phyloP scores from a whole-genome alignment of 2,113 vertebrate species.

The zebrafish (Danio rerio) region GRCz12tu NC_133196.1:30248501-30249000 shows the following conservation, averaged over 20 bases:
- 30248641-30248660: constrained; percentile 37
- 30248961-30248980: no score
- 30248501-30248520: constrained; percentile 51
- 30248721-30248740: background rate
- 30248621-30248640: constrained; percentile 44
- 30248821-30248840: no score
- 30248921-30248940: no score
- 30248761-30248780: constrained; percentile 1
- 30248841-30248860: no score
- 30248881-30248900: no score
- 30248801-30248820: no score
- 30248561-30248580: constrained; percentile 54
- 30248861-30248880: no score
- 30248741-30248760: constrained; percentile 5
- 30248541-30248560: constrained; percentile 47
- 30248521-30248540: constrained; percentile 39
- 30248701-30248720: constrained; percentile 7
- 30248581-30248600: constrained; percentile 48
- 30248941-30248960: no score
- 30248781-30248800: no score
- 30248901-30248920: no score
- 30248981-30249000: no score
- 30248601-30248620: constrained; percentile 51
- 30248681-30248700: background rate
- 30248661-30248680: constrained; percentile 23